Evolutionary conservation across 92 coral and sea anemone genomes (phyloP), one percentile per base, ranked within the genome.

Genomic region (Paragorgia papillata): DNA sequence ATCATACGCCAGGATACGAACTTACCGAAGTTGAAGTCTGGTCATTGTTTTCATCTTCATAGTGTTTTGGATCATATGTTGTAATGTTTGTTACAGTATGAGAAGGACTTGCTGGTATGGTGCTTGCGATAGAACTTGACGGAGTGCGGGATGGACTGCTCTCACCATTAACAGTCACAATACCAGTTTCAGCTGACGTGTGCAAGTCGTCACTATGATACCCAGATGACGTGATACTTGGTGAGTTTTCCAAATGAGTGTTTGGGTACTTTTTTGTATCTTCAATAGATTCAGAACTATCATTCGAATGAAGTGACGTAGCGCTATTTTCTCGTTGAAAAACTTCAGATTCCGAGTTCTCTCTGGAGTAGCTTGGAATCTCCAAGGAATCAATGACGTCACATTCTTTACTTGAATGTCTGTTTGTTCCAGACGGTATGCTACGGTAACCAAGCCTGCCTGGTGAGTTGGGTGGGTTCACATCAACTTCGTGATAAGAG

Each of bases 191-290:
- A 44, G 68, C 79, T 44, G 70, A 54, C 15, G 49, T 34, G 8
- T 43, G 85, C 77, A 73, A 34, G 56, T 94, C 97, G 81, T 94
- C 98, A 83, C 98, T 94, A 79, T 88, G 89, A 85, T 94, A 94
- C 28, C 98, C 98, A 17, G 98, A 94, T 53, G 98, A 94, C 41
- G 78, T 71, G 35, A 94, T 87, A 57, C 98, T 94, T 18, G 97
- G 97, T 6, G 98, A 90, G 55, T 91, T 96, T 76, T 88, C 95
- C 24, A 82, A 62, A 30, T 75, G 75, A 31, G 82, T 85, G 3
- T 68, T 61, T 50, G 78, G 73, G 26, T 64, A 80, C 7, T 71
- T 31, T 43, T 66, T 82, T 44, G 85, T 79, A 28, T 73, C 88
- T 31, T 83, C 79, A 18, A 88, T 86, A 14, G 88, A 87, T 15